Percentiles rank a stretch among this genome's conserved stretches.
Conservation (phyloP, 2,888 invertebrate species). For the Carterocephalus palaemon region DNA sequence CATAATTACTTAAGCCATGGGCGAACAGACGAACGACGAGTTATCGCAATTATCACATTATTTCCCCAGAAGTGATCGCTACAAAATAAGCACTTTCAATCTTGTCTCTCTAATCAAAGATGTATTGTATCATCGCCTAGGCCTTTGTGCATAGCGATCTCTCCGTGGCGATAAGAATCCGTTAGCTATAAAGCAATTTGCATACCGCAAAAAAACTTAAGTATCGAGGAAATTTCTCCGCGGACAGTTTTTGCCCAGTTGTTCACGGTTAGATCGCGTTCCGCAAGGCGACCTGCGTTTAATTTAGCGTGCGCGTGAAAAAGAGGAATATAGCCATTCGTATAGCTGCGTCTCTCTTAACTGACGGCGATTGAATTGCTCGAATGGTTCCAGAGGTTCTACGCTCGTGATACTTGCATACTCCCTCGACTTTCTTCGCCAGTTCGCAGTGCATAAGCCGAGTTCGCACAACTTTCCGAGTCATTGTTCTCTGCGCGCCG, state of each 20-base stretch:
- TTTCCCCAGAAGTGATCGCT: too few species aligned
- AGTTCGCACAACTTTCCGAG: constrained; percentile 68
- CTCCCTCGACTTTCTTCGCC: constrained; percentile 56
- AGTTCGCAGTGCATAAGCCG: constrained; percentile 36
- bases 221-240: constrained; percentile 61
- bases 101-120: not conserved
- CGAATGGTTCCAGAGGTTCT: constrained; percentile 19
- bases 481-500: constrained; percentile 49
- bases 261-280: constrained; percentile 60
- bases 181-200: constrained; percentile 55
- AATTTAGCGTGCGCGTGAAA: constrained; percentile 40
- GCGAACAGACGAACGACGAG: too few species aligned
- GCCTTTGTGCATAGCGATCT: not conserved
- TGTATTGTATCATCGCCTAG: constrained; percentile 1
- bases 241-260: constrained; percentile 52
- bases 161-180: constrained; percentile 44
- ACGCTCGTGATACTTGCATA: constrained; percentile 25
- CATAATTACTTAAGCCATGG: too few species aligned
- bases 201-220: constrained; percentile 52
- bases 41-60: too few species aligned
- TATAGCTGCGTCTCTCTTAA: constrained; percentile 20
- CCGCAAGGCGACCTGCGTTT: constrained; percentile 45
- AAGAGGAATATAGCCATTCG: constrained; percentile 31
- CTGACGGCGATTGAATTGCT: constrained; percentile 21
- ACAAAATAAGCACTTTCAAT: not conserved